These are phyloP conservation scores for Pseudomyrmex concolor DNA, from an alignment of 1,140 invertebrate genomes.

Conservation along the genomic window DNA sequence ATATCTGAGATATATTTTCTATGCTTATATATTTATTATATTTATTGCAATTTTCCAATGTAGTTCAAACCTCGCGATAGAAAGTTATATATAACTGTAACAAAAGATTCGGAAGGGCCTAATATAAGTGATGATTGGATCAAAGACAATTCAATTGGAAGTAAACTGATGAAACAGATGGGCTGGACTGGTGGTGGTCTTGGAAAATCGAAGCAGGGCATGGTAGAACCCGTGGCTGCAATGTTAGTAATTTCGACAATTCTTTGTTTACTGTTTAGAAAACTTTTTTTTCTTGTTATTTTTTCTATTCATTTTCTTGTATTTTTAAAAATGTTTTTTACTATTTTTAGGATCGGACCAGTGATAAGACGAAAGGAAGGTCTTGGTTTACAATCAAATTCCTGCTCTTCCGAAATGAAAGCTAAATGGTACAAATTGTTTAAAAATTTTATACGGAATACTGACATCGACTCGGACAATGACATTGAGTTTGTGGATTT, in stretches of 20 bases:
- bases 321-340: constrained; percentile 3
- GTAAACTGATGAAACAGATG: constrained; percentile 91
- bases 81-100: constrained; percentile 44
- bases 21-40: background rate
- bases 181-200: constrained; percentile 92
- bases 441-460: constrained; percentile 85
- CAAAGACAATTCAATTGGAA: constrained; percentile 84
- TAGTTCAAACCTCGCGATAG: constrained; percentile 53
- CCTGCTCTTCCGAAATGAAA: constrained; percentile 80
- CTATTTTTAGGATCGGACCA: constrained; percentile 82
- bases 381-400: constrained; percentile 78
- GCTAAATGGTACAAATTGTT: constrained; percentile 76
- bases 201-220: constrained; percentile 89
- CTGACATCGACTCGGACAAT: constrained; percentile 84
- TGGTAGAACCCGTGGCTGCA: constrained; percentile 86
- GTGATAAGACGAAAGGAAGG: constrained; percentile 75
- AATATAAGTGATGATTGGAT: constrained; percentile 81
- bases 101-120: constrained; percentile 34
- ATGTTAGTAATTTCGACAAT: constrained; percentile 79
- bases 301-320: constrained; percentile 15
- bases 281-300: constrained; percentile 63
- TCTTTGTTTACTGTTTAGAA: constrained; percentile 42
- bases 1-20: background rate
- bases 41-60: constrained; percentile 4
- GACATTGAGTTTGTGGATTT: constrained; percentile 90